Evolutionary conservation across 2,113 vertebrate genomes (phyloP).

Genomic region (Ginglymostoma cirratum): DNA sequence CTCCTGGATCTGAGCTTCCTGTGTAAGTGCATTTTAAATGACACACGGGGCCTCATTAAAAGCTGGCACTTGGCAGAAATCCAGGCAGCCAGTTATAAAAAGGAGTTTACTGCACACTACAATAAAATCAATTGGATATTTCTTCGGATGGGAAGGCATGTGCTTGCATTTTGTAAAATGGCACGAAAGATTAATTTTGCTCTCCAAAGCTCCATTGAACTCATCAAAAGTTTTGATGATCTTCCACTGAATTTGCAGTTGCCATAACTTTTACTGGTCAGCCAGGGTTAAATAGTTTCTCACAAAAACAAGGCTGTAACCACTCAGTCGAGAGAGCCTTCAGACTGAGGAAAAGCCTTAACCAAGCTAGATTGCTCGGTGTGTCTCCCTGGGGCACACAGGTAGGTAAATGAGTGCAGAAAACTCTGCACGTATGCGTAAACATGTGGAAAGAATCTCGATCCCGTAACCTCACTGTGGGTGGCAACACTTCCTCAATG

Average conservation of each 20-base stretch:
- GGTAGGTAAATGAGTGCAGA: neutral
- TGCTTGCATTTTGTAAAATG: neutral
- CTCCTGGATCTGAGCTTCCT: neutral
- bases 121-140: constrained; percentile 19
- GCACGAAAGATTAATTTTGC: constrained; percentile 18
- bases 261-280: neutral
- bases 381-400: neutral
- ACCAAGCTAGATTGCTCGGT: neutral
- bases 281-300: neutral
- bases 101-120: constrained; percentile 24
- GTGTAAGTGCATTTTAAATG: neutral
- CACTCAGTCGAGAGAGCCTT: neutral
- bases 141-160: neutral
- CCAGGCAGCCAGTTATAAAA: constrained; percentile 27
- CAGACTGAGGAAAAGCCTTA: neutral
- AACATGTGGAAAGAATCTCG: neutral
- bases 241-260: neutral
- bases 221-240: neutral
- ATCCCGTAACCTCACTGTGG: neutral
- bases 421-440: neutral
- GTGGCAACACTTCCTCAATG: neutral
- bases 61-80: constrained; percentile 7
- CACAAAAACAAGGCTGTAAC: neutral
- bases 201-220: neutral
- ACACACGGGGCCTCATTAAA: constrained; percentile 10